A percentile compares a stretch with the other conserved stretches of the same genome.
These are phyloP conservation scores for Sebastes hopkinsi DNA, from an alignment of 2,797 vertebrate genomes.

Conservation along the genomic window DNA sequence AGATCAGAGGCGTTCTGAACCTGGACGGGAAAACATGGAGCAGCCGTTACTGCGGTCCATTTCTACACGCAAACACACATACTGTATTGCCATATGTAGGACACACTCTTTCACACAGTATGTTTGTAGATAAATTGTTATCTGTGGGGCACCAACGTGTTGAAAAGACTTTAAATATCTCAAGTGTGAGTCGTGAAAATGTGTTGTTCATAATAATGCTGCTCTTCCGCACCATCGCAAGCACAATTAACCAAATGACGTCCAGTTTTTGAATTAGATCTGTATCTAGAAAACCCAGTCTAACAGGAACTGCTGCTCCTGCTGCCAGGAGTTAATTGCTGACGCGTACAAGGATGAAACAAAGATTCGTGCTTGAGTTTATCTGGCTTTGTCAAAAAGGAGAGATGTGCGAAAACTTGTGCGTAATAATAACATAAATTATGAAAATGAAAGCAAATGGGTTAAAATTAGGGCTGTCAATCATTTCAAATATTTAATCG, in stretches of 20 bases:
- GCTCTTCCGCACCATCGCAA: background rate
- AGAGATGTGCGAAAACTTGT: background rate
- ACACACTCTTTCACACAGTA: background rate
- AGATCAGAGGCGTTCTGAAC: conserved; percentile 96
- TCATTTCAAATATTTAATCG: no score
- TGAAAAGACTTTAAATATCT: background rate
- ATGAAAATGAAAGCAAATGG: background rate
- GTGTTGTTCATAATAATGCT: background rate
- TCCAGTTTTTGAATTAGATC: background rate
- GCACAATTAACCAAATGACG: background rate
- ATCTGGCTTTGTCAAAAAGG: background rate
- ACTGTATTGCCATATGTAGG: no score
- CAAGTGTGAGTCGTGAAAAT: no score
- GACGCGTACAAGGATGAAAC: background rate
- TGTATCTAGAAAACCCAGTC: conserved; percentile 42
- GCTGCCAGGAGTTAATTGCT: background rate
- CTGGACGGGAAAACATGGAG: conserved; percentile 70
- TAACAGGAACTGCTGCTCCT: conserved; percentile 20
- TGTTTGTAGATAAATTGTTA: background rate
- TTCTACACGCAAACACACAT: background rate
- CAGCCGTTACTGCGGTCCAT: background rate
- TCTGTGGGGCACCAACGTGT: background rate
- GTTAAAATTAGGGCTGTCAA: background rate
- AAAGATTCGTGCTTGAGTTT: background rate
- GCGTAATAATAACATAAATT: background rate